Conservation (phyloP, 2,797 vertebrate species). For the Leptatherina wallacei region DNA sequence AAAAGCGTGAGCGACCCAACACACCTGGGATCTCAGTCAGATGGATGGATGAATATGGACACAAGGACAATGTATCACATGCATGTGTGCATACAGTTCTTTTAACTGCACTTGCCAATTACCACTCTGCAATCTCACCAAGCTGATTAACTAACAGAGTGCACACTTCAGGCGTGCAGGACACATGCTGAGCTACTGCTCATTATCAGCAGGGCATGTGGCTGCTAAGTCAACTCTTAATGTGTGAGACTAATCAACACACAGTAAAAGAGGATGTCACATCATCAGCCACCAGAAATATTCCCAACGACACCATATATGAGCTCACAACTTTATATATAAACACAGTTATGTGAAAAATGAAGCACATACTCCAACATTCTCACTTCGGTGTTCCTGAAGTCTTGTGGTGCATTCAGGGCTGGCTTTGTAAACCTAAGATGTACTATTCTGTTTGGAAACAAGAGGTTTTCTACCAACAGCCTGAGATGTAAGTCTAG, state of each 20-base stretch:
- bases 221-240: slow-evolving; percentile 27
- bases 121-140: slow-evolving; percentile 32
- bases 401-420: neutral
- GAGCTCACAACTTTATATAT: neutral
- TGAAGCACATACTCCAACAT: too few species aligned
- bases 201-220: slow-evolving; percentile 35
- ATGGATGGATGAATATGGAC: slow-evolving; percentile 15
- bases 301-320: neutral
- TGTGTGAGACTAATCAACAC: slow-evolving; percentile 53
- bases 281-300: neutral
- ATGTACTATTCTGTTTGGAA: neutral
- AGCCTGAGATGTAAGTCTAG: too few species aligned
- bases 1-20: slow-evolving; percentile 34
- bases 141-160: slow-evolving; percentile 37
- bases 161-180: slow-evolving; percentile 25
- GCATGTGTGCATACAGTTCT: slow-evolving; percentile 19
- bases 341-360: too few species aligned
- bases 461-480: neutral
- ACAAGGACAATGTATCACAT: slow-evolving; percentile 15
- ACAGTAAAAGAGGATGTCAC: slow-evolving; percentile 2
- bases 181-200: slow-evolving; percentile 35
- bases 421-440: neutral
- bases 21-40: slow-evolving; percentile 34
- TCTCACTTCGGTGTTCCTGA: neutral
- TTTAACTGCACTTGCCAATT: slow-evolving; percentile 38